Conservation (phyloP, 2,113 vertebrate genomes). For the Gobio gobio region DNA sequence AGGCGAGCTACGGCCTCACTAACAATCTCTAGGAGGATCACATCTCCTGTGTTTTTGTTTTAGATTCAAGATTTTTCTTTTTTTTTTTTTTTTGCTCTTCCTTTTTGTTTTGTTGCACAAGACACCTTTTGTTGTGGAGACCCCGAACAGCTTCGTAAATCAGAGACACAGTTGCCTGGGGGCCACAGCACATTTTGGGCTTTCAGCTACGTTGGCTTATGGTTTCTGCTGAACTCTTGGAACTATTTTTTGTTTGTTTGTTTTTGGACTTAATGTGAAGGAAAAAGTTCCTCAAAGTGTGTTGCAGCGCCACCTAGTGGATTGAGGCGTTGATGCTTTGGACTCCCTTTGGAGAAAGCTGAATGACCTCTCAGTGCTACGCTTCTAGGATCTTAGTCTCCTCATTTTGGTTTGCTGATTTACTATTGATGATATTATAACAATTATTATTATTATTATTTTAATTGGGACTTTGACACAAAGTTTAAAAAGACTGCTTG, state of each 20-base stretch:
- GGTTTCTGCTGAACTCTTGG: slow-evolving; percentile 55
- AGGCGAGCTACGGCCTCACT: slow-evolving; percentile 72
- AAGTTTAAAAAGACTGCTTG: slow-evolving; percentile 68
- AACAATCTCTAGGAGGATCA: slow-evolving; percentile 56
- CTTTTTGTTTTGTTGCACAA: slow-evolving; percentile 73
- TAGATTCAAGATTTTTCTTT: background rate
- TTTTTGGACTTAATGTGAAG: slow-evolving; percentile 61
- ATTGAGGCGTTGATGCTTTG: slow-evolving; percentile 56
- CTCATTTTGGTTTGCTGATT: slow-evolving; percentile 65
- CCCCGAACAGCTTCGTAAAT: slow-evolving; percentile 19
- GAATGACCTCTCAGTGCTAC: slow-evolving; percentile 52
- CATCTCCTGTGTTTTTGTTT: slow-evolving; percentile 48
- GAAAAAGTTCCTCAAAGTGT: slow-evolving; percentile 55
- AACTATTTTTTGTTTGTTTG: slow-evolving; percentile 26
- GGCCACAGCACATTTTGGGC: slow-evolving; percentile 31
- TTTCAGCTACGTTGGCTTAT: slow-evolving; percentile 24
- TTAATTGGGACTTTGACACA: slow-evolving; percentile 59
- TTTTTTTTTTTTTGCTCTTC: slow-evolving; percentile 47
- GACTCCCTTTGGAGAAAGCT: slow-evolving; percentile 61
- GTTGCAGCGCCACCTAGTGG: slow-evolving; percentile 59
- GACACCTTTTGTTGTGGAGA: slow-evolving; percentile 66
- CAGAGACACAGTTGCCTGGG: slow-evolving; percentile 42
- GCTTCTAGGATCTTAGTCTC: slow-evolving; percentile 63
- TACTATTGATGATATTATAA: slow-evolving; percentile 64
- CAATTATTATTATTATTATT: slow-evolving; percentile 67